These are phyloP conservation scores for Spisula solida DNA, from an alignment of 2,888 invertebrate genomes.

Conservation along the genomic window DNA sequence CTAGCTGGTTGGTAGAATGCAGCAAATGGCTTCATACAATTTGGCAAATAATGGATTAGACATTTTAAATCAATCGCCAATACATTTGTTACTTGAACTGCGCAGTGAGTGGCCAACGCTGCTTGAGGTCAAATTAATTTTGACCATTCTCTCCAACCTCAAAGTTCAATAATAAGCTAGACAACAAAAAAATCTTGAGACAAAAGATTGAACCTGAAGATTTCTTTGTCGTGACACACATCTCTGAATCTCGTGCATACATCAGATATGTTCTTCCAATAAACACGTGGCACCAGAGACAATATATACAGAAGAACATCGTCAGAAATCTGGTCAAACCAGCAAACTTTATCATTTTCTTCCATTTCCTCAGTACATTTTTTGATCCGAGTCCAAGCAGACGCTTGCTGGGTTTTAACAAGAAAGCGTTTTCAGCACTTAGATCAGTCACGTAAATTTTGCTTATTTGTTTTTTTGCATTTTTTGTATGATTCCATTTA, in stretches of 20 bases:
- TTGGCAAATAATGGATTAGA: no score
- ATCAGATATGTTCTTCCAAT: slow-evolving; percentile 69
- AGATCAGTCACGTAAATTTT: neutral
- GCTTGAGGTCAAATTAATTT: no score
- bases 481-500: neutral
- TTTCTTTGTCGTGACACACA: slow-evolving; percentile 77
- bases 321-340: slow-evolving; percentile 75
- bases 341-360: slow-evolving; percentile 36
- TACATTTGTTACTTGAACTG: no score
- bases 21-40: no score
- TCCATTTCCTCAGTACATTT: slow-evolving; percentile 52
- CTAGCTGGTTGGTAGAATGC: no score
- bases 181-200: neutral
- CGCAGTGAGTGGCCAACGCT: no score
- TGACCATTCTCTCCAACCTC: neutral
- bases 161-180: neutral
- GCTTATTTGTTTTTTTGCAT: neutral
- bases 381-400: neutral
- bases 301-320: slow-evolving; percentile 81
- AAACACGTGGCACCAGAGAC: slow-evolving; percentile 70
- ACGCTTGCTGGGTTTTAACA: neutral
- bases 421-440: neutral
- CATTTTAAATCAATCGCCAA: no score
- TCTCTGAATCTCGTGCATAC: slow-evolving; percentile 75
- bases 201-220: slow-evolving; percentile 74